These are phyloP conservation scores for Oncorhynchus clarkii DNA, from an alignment of 2,113 vertebrate genomes.

Conservation along the genomic window DNA sequence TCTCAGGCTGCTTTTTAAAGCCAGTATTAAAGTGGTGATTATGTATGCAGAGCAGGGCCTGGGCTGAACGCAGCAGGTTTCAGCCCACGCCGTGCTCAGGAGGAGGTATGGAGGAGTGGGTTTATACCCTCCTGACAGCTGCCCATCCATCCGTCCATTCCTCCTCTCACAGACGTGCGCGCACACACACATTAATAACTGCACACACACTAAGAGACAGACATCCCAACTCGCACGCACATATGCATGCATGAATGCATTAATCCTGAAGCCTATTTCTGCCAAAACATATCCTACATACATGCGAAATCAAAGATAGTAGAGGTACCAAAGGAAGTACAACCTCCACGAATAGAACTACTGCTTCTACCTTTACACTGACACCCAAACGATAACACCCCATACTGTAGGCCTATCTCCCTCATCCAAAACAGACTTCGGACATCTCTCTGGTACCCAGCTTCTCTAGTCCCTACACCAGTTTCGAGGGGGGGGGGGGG, in stretches of 20 bases:
- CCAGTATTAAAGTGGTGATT: slow-evolving; percentile 53
- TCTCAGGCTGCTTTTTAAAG: slow-evolving; percentile 20
- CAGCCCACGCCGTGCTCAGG: slow-evolving; percentile 38
- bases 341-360: no score
- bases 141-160: slow-evolving; percentile 21
- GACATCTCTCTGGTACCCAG: background rate
- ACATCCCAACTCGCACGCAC: background rate
- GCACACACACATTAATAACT: background rate
- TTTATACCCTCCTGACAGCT: slow-evolving; percentile 48
- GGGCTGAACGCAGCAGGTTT: slow-evolving; percentile 39
- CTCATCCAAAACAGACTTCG: background rate
- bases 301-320: no score
- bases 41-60: slow-evolving; percentile 47
- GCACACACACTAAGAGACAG: slow-evolving; percentile 14
- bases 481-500: no score
- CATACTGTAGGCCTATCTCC: background rate
- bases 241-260: slow-evolving; percentile 15
- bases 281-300: background rate
- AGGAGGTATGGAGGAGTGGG: slow-evolving; percentile 37
- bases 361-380: no score
- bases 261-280: background rate
- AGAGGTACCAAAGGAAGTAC: no score
- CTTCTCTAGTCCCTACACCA: no score
- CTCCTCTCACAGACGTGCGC: background rate
- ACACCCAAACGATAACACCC: no score